Percentiles rank a stretch among this genome's conserved stretches.
Evolutionary conservation across 2,113 vertebrate genomes (phyloP).

Genomic region (Ia io): DNA sequence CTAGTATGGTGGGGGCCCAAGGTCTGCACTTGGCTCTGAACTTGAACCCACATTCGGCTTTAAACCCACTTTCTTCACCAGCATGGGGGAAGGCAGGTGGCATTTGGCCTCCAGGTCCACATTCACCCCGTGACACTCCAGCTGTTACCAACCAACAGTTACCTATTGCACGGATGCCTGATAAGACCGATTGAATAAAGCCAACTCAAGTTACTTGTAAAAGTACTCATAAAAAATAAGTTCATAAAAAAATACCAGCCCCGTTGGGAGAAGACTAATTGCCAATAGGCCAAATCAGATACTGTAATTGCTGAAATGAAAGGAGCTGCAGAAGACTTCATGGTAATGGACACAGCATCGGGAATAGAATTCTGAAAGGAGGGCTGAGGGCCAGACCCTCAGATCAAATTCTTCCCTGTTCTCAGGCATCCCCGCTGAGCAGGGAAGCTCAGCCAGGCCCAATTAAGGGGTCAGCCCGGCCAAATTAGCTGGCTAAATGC

Average conservation of each 20-base stretch:
- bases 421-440: background rate
- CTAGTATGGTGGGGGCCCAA: too few species aligned
- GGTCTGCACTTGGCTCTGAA: background rate
- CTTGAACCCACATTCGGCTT: background rate
- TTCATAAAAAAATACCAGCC: background rate
- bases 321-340: background rate
- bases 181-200: background rate
- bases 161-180: background rate
- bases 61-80: background rate
- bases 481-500: background rate
- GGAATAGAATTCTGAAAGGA: background rate
- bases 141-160: background rate
- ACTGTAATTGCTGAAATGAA: accelerated
- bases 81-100: accelerated
- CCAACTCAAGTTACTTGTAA: background rate
- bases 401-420: background rate
- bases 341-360: accelerated
- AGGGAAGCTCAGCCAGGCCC: background rate
- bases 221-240: background rate
- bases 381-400: background rate
- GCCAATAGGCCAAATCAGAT: background rate
- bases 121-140: background rate
- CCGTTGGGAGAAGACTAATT: background rate
- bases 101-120: background rate
- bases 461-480: background rate